phyloP scores from a whole-genome alignment of 1,140 invertebrate genomes.

The Heliconius hewitsoni region DNA sequence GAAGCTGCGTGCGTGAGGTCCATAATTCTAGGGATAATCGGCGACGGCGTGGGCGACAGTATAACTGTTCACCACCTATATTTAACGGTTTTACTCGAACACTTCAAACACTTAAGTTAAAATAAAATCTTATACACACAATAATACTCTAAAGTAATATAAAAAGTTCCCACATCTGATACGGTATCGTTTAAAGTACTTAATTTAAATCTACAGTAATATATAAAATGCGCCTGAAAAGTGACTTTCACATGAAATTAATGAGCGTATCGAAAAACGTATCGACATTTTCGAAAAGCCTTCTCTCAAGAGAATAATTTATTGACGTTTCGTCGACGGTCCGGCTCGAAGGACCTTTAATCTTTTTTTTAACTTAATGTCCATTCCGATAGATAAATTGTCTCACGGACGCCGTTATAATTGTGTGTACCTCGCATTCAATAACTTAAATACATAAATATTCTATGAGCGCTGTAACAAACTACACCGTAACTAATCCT shows the following conservation, averaged over 20 bases:
- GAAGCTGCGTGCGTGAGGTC: conserved; percentile 48
- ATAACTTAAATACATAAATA: conserved; percentile 42
- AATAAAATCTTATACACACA: background rate
- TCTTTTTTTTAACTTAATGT: conserved; percentile 15
- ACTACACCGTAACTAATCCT: conserved; percentile 51
- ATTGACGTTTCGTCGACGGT: background rate
- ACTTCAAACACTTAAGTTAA: background rate
- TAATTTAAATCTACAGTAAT: background rate
- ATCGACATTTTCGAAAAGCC: background rate
- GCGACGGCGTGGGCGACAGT: conserved; percentile 49
- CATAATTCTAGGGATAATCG: conserved; percentile 52
- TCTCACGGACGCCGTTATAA: conserved; percentile 19
- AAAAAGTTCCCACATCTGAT: background rate
- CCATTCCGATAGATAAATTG: conserved; percentile 19
- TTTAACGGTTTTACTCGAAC: conserved; percentile 38
- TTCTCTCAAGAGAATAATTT: background rate
- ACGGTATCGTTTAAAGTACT: background rate
- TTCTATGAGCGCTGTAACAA: conserved; percentile 39
- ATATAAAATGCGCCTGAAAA: conserved; percentile 6
- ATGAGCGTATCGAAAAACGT: conserved; percentile 3
- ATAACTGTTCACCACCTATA: conserved; percentile 45
- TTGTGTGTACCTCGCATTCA: conserved; percentile 24
- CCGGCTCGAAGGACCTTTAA: conserved; percentile 9
- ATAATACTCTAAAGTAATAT: background rate
- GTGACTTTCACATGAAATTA: conserved; percentile 14